phyloP scores from a whole-genome alignment of 1,140 invertebrate species.

The Nylanderia fulva region DNA sequence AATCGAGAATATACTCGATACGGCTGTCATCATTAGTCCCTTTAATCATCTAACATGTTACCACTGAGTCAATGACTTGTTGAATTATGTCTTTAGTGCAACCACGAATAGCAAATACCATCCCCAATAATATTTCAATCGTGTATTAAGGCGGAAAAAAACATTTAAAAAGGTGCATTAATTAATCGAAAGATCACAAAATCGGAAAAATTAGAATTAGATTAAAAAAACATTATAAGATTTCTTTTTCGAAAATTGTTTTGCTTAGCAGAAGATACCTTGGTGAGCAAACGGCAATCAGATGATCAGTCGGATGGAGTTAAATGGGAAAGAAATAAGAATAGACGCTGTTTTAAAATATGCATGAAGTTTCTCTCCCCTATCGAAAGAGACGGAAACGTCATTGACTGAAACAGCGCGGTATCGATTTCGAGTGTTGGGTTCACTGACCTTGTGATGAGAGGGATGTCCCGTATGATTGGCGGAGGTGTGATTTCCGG shows the following conservation, averaged over 20 bases:
- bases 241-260: neutral
- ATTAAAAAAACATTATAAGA: neutral
- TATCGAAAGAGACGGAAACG: too few relatives aligned
- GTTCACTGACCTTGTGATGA: constrained; percentile 82
- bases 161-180: neutral
- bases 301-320: neutral
- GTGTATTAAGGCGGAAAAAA: neutral
- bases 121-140: neutral
- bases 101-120: neutral
- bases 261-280: neutral
- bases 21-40: neutral
- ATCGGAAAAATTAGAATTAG: neutral
- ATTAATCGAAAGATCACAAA: neutral
- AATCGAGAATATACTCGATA: neutral
- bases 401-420: too few relatives aligned
- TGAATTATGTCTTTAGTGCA: neutral
- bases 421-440: constrained; percentile 51
- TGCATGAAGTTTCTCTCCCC: neutral
- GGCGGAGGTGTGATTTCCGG: constrained; percentile 80
- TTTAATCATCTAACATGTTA: neutral
- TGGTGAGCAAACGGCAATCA: neutral
- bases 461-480: constrained; percentile 83
- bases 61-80: neutral
- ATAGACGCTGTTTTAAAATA: constrained; percentile 40
- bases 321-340: neutral